Evolutionary conservation across 2,113 vertebrate genomes (phyloP).

Genomic region (Ondatra zibethicus): DNA sequence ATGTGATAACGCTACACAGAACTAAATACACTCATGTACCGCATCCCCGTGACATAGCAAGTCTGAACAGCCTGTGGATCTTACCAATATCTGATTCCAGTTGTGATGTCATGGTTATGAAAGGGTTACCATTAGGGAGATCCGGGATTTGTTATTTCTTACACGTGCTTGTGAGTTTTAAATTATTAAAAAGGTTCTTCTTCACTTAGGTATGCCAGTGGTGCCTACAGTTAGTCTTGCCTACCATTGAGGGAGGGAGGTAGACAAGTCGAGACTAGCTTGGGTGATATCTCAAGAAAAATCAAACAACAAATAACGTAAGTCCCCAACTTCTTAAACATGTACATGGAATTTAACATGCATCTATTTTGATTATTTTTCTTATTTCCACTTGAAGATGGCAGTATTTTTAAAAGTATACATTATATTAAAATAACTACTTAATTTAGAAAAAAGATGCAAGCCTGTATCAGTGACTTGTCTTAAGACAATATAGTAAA

Average conservation of each 20-base stretch:
- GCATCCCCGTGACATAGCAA: neutral
- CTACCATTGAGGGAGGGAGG: neutral
- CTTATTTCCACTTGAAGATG: conserved; percentile 26
- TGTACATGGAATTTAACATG: neutral
- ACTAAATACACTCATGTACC: neutral
- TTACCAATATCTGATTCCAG: neutral
- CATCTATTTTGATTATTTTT: neutral
- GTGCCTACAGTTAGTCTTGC: neutral
- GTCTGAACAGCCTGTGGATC: neutral
- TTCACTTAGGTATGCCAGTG: neutral
- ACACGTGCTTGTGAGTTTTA: neutral
- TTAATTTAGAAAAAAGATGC: conserved; percentile 32
- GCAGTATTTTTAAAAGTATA: neutral
- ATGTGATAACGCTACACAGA: neutral
- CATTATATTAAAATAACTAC: neutral
- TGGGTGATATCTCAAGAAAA: neutral
- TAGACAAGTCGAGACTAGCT: no score
- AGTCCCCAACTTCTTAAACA: neutral
- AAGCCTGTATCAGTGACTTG: neutral
- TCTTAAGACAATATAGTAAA: neutral
- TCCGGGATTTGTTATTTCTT: neutral
- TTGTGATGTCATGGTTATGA: neutral
- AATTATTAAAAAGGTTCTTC: neutral
- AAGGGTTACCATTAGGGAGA: neutral
- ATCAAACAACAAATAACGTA: neutral